A percentile compares a stretch with the other conserved stretches of the same genome.
Conservation (phyloP, 2,113 vertebrate species). For the Phycodurus eques region DNA sequence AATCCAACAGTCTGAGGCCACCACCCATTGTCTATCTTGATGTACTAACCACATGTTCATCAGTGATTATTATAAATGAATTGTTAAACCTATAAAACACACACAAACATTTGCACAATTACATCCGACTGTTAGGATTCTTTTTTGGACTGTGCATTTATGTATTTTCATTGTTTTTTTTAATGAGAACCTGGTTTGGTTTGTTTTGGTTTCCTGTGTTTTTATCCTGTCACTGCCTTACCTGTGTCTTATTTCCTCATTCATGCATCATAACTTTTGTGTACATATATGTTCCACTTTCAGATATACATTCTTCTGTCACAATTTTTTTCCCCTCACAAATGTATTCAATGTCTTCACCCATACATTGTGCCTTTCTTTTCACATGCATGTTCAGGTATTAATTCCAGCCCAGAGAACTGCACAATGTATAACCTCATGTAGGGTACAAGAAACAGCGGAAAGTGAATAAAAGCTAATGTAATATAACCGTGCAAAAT, state of each 20-base stretch:
- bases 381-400: not conserved
- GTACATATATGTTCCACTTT: not conserved
- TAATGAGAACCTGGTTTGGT: not conserved
- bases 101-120: no score
- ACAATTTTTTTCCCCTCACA: not conserved
- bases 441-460: not conserved
- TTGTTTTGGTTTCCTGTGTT: not conserved
- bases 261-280: not conserved
- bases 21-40: no score
- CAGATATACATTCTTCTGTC: not conserved
- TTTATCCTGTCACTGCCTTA: not conserved
- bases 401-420: not conserved
- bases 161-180: not conserved
- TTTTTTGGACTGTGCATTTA: not conserved
- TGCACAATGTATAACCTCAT: not conserved
- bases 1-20: no score
- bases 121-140: no score
- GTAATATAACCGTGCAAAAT: conserved; percentile 19
- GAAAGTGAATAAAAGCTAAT: conserved; percentile 26
- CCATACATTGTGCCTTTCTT: not conserved
- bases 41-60: not conserved
- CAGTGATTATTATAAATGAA: not conserved
- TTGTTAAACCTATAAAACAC: no score
- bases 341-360: not conserved
- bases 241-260: no score